Base-by-base conservation (phyloP, 2,113 vertebrate species). In the Ptilonorhynchus violaceus region DNA sequence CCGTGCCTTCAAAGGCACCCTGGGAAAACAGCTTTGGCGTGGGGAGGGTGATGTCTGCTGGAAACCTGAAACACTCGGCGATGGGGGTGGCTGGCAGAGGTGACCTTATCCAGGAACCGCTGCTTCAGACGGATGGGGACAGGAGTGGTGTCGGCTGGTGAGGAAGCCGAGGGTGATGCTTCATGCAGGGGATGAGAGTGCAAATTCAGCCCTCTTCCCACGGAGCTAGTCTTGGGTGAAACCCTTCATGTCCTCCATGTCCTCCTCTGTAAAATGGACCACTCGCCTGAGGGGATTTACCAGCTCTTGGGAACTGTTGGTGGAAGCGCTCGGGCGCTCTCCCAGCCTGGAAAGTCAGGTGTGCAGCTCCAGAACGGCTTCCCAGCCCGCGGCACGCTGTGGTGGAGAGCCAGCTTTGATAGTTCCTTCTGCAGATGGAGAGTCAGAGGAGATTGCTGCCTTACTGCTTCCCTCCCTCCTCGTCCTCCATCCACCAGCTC, bases 1-100 rank as follows among this genome's bases (percentile, higher is more conserved):
- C 88, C 2, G 8, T 80, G 79, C 83, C 94, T 96, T 92, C 92
- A 94, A 88, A 94, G 92, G 90, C 92, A 72, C 79, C 72, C 93
- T 96, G 96, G 92, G 95, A 96, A 95, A 94, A 70, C 91, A 70
- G 76, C 83, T 81, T 49, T 1, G 5, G 64, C 23, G 9, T 76
- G 76, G 72, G 64, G 91, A 88, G 82, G 42, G 28, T 1, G 55
- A 35, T 94, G 89, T 59, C 80, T 92, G 68, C 58, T 92, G 95
- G 79, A 86, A 95, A 81, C 75, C 55, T 7, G 47, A 33, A 95
- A 60, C 44, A 7, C 60, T 68, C 0, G 0, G 70, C 2, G 0
- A 9, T 31, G 67, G 85, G 72, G 75, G 47, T 85, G 73, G 81
- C 52, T 89, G 78, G 56, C 7, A 7, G 42, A 73, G 59, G 55